A percentile compares a stretch with the other conserved stretches of the same genome.
phyloP scores from a whole-genome alignment of 2,888 invertebrate genomes.

The Chaitophorus viminalis region DNA sequence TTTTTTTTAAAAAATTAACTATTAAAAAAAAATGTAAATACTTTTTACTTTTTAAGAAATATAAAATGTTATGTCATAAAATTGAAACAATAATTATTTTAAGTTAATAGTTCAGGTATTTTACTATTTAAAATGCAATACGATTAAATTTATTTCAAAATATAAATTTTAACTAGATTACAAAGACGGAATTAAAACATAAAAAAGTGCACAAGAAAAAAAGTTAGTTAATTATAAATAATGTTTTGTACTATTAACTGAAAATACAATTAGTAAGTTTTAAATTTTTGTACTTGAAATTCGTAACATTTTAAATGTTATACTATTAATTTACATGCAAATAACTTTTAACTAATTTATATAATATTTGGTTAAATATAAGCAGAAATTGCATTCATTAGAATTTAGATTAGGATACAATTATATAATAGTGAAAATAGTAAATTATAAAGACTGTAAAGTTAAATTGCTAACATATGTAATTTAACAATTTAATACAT shows the following conservation, averaged over 20 bases:
- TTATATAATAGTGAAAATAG: neutral
- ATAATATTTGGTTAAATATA: neutral
- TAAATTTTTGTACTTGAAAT: neutral
- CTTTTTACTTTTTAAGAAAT: too few species aligned
- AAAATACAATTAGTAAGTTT: neutral
- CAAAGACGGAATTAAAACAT: too few species aligned
- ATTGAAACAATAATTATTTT: too few species aligned
- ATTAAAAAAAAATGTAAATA: too few species aligned
- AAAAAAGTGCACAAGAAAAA: too few species aligned
- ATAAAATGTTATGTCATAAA: too few species aligned
- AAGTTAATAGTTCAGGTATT: too few species aligned
- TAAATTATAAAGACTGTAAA: neutral
- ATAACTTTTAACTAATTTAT: neutral
- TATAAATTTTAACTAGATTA: too few species aligned
- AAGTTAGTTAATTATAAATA: neutral
- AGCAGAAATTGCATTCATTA: conserved; percentile 14
- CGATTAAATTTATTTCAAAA: too few species aligned
- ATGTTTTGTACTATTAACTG: neutral
- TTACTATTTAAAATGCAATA: too few species aligned
- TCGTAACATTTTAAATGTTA: neutral
- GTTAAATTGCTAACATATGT: conserved; percentile 27
- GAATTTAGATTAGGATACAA: neutral
- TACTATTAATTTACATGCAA: neutral
- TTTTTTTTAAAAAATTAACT: too few species aligned
- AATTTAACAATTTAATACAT: conserved; percentile 19